These are phyloP conservation scores for Drosophila formosana DNA, from an alignment of 2,888 invertebrate genomes.

Conservation along the genomic window DNA sequence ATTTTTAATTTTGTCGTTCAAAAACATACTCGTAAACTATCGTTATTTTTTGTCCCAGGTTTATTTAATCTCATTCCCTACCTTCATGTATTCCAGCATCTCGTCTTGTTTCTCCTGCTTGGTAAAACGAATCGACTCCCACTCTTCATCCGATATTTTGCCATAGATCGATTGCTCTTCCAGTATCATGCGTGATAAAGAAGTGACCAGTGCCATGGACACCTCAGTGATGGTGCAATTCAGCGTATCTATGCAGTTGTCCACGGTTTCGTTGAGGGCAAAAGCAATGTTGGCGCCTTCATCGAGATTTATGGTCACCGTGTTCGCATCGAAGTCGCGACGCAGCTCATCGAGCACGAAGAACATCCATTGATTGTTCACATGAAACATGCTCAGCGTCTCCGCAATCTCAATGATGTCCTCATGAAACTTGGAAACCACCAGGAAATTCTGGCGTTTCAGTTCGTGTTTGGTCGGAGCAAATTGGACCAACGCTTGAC, in stretches of 20 bases:
- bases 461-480: constrained; percentile 57
- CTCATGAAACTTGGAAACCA: constrained; percentile 83
- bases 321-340: constrained; percentile 85
- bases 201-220: constrained; percentile 88
- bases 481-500: constrained; percentile 72
- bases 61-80: constrained; percentile 71
- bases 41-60: background rate
- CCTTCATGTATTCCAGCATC: constrained; percentile 89
- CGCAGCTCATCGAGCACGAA: constrained; percentile 88
- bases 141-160: constrained; percentile 93
- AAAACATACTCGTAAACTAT: no score
- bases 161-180: constrained; percentile 90
- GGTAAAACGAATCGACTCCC: constrained; percentile 91
- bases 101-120: constrained; percentile 89
- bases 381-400: constrained; percentile 88
- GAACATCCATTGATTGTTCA: constrained; percentile 93
- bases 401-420: constrained; percentile 90
- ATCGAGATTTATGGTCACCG: constrained; percentile 87
- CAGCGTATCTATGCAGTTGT: constrained; percentile 87
- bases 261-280: constrained; percentile 89
- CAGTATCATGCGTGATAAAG: constrained; percentile 89
- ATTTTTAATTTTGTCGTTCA: no score
- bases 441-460: constrained; percentile 78
- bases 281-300: constrained; percentile 94
- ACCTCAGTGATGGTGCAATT: constrained; percentile 90